Conservation (phyloP, 2,888 invertebrate species). For the Noctua janthe region DNA sequence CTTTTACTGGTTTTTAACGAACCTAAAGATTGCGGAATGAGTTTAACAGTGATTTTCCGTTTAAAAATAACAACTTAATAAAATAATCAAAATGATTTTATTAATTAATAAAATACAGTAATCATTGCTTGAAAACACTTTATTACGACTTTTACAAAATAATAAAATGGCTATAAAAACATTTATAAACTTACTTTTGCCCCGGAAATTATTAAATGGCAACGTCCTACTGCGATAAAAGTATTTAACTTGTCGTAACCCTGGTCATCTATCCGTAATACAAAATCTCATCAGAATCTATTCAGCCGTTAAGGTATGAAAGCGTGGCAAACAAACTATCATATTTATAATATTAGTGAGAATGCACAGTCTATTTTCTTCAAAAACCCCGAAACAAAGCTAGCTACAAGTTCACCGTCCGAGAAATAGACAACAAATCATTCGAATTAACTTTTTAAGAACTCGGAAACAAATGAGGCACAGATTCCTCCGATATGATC, state of each 20-base stretch:
- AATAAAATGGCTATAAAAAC: slow-evolving; percentile 10
- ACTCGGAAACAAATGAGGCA: slow-evolving; percentile 64
- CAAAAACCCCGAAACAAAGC: neutral
- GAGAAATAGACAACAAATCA: slow-evolving; percentile 62
- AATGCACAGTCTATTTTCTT: slow-evolving; percentile 7
- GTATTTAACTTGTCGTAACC: neutral
- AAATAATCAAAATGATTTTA: slow-evolving; percentile 23
- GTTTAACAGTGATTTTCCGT: slow-evolving; percentile 3
- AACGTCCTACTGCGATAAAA: neutral
- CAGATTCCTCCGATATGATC: slow-evolving; percentile 63
- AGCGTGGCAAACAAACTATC: neutral
- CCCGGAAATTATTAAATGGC: neutral
- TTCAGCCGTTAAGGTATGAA: neutral
- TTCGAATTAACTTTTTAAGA: slow-evolving; percentile 44
- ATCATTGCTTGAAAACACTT: slow-evolving; percentile 20
- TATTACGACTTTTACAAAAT: neutral
- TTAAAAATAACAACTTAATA: slow-evolving; percentile 6
- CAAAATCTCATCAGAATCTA: neutral
- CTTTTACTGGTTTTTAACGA: slow-evolving; percentile 48
- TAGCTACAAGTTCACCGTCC: slow-evolving; percentile 25
- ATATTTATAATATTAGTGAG: neutral
- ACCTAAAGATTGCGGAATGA: slow-evolving; percentile 25
- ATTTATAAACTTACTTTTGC: neutral
- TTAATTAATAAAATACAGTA: slow-evolving; percentile 30
- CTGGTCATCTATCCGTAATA: neutral